phyloP scores from a whole-genome alignment of 1,140 invertebrate genomes.

The Pseudomyrmex flavicornis region DNA sequence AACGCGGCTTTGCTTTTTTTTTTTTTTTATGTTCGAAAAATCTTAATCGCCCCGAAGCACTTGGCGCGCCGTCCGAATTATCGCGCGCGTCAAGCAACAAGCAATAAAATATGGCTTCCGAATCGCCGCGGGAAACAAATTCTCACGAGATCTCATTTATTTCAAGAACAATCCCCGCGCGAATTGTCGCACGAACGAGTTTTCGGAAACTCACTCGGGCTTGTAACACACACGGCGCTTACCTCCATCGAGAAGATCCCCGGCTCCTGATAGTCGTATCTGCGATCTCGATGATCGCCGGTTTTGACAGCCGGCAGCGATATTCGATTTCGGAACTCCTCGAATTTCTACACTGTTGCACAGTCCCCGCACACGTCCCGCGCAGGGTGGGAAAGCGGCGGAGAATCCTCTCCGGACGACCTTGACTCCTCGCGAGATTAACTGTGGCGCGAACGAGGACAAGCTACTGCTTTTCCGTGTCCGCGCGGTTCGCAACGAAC shows the following conservation, averaged over 20 bases:
- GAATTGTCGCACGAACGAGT: too few species aligned
- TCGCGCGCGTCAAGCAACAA: too few species aligned
- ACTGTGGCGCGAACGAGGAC: neutral
- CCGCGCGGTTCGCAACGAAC: too few species aligned
- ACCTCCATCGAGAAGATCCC: too few species aligned
- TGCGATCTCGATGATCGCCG: neutral
- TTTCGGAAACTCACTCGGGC: too few species aligned
- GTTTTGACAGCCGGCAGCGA: neutral
- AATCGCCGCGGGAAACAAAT: slow-evolving; percentile 2
- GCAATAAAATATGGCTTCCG: neutral
- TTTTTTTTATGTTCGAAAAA: neutral
- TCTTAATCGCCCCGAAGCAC: neutral
- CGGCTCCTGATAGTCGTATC: too few species aligned
- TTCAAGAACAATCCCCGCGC: slow-evolving; percentile 15
- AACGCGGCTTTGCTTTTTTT: neutral
- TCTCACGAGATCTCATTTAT: neutral
- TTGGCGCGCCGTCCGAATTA: slow-evolving; percentile 1
- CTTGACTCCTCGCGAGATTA: slow-evolving; percentile 26
- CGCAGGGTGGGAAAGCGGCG: too few species aligned
- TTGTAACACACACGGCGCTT: too few species aligned
- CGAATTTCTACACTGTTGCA: slow-evolving; percentile 2
- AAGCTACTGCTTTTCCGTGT: too few species aligned
- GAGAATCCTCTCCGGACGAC: neutral
- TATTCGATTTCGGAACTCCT: neutral
- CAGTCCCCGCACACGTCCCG: neutral